Conservation (phyloP, 2,888 invertebrate species). For the Troides helena region DNA sequence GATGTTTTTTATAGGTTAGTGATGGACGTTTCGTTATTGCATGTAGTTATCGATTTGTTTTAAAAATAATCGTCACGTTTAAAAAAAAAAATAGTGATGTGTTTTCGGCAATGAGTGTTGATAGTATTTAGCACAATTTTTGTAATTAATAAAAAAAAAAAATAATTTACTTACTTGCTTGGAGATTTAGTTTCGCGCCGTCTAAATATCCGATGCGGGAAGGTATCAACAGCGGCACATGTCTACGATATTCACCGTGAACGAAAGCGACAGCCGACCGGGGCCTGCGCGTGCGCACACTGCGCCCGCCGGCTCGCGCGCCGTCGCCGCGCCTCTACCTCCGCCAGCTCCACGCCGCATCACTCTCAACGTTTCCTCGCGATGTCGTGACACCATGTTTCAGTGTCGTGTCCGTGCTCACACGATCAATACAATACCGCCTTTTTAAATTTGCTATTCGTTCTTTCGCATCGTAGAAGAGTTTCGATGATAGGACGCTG, state of each 20-base stretch:
- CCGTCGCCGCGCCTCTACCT: slow-evolving; percentile 8
- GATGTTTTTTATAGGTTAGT: too few relatives aligned
- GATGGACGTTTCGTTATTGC: too few relatives aligned
- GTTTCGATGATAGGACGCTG: too few relatives aligned
- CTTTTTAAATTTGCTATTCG: too few relatives aligned
- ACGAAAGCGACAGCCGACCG: slow-evolving; percentile 21
- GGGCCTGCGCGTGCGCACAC: slow-evolving; percentile 10
- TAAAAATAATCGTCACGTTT: too few relatives aligned
- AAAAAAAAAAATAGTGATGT: too few relatives aligned
- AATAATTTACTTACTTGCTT: too few relatives aligned
- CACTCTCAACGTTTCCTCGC: not conserved
- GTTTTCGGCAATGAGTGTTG: too few relatives aligned
- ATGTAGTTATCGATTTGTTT: too few relatives aligned
- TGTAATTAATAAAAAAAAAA: too few relatives aligned
- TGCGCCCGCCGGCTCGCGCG: slow-evolving; percentile 1
- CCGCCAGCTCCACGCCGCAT: not conserved
- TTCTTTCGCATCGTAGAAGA: too few relatives aligned
- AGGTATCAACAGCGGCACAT: slow-evolving; percentile 11
- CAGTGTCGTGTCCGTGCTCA: slow-evolving; percentile 10
- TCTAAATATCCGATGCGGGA: not conserved
- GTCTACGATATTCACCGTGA: slow-evolving; percentile 3
- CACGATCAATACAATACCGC: not conserved
- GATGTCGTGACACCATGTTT: not conserved
- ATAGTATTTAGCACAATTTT: too few relatives aligned
- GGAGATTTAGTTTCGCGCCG: not conserved